Percentiles rank a stretch among this genome's conserved stretches.
These are phyloP conservation scores for Hydra vulgaris DNA, from an alignment of 30 jellyfish, hydroid and myxozoan species.

Conservation along the genomic window DNA sequence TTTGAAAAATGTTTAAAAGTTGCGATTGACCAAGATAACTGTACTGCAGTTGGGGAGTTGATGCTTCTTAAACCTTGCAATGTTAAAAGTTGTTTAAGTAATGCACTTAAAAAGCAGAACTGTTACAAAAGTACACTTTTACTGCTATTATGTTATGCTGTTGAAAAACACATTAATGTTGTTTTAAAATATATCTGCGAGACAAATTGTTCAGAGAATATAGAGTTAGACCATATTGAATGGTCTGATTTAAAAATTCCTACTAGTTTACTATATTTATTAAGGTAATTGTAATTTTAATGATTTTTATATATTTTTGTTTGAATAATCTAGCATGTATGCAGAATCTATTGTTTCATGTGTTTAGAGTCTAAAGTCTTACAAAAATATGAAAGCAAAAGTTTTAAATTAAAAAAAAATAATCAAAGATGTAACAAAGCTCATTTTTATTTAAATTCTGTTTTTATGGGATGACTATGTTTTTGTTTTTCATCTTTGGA, in stretches of 20 bases:
- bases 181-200: constrained; percentile 30
- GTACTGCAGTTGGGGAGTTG: constrained; percentile 63
- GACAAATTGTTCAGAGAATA: background rate
- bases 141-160: constrained; percentile 68
- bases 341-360: too few relatives aligned
- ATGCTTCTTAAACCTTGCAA: constrained; percentile 62
- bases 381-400: too few relatives aligned
- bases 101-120: constrained; percentile 12
- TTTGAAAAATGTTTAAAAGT: constrained; percentile 63
- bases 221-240: background rate
- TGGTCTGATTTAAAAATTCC: background rate
- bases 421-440: too few relatives aligned
- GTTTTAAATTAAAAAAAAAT: too few relatives aligned
- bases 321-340: too few relatives aligned
- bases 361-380: too few relatives aligned
- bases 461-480: too few relatives aligned
- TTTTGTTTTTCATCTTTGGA: too few relatives aligned
- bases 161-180: constrained; percentile 36
- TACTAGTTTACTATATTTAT: too few relatives aligned
- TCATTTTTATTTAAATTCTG: too few relatives aligned
- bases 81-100: constrained; percentile 37
- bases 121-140: constrained; percentile 4
- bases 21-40: constrained; percentile 55
- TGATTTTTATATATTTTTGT: too few relatives aligned
- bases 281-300: too few relatives aligned